A percentile compares a stretch with the other conserved stretches of the same genome.
Evolutionary conservation across 53 echinoderm and acorn worm species (phyloP).

Genomic region (Zoroaster sp.): DNA sequence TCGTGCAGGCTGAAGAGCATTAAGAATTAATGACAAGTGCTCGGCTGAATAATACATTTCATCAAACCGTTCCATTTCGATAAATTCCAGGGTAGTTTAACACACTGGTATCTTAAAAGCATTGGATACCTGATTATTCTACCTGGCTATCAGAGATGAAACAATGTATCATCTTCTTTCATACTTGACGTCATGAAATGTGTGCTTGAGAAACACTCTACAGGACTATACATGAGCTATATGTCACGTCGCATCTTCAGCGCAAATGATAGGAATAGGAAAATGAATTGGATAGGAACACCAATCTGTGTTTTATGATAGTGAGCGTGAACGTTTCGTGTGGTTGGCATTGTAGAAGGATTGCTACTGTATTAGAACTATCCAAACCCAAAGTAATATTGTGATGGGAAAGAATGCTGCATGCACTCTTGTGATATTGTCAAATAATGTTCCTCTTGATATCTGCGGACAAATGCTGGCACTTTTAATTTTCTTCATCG

Average conservation of each 20-base stretch:
- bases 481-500: no score
- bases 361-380: no score
- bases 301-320: no score
- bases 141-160: not conserved
- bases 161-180: not conserved
- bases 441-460: no score
- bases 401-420: no score
- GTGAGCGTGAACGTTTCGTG: no score
- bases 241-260: not conserved
- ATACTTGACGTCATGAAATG: not conserved
- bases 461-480: no score
- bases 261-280: no score
- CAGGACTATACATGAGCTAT: not conserved
- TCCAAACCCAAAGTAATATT: no score
- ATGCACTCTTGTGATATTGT: no score
- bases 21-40: not conserved
- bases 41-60: not conserved
- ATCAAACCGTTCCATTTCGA: not conserved
- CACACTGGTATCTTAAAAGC: slow-evolving; percentile 41
- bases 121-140: not conserved
- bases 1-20: not conserved
- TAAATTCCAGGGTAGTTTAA: slow-evolving; percentile 16
- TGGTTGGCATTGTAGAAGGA: no score
- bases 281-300: no score
- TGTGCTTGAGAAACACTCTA: not conserved